A percentile compares a stretch with the other conserved stretches of the same genome.
These are phyloP conservation scores for Microtus richardsoni DNA, from an alignment of 2,113 vertebrate genomes.

Conservation along the genomic window DNA sequence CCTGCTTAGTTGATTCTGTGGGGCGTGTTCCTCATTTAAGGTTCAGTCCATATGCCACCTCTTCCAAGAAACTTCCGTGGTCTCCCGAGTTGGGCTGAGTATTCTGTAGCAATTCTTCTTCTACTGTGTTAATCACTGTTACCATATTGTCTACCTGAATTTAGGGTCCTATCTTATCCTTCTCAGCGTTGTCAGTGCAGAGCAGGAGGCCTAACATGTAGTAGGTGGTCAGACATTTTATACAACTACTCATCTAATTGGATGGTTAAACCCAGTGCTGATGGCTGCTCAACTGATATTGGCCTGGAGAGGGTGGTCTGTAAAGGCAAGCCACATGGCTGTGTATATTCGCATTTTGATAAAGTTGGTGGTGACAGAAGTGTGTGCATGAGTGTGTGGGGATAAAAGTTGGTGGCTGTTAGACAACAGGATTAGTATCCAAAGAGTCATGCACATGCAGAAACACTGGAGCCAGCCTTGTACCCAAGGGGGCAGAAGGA, in stretches of 20 bases:
- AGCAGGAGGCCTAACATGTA: conserved; percentile 16
- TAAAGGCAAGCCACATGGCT: background rate
- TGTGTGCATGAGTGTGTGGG: background rate
- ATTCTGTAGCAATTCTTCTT: background rate
- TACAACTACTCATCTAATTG: conserved; percentile 23
- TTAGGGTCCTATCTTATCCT: conserved; percentile 13
- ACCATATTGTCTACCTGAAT: conserved; percentile 30
- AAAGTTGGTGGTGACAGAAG: conserved; percentile 49
- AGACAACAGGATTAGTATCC: conserved; percentile 52
- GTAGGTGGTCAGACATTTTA: conserved; percentile 1
- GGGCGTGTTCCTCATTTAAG: background rate
- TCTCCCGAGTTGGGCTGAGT: background rate
- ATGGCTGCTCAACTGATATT: conserved; percentile 10
- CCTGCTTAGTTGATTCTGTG: too few species aligned
- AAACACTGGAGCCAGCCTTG: conserved; percentile 36
- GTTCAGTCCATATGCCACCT: conserved; percentile 5
- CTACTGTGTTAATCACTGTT: background rate
- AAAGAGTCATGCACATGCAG: conserved; percentile 12
- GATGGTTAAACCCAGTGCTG: background rate
- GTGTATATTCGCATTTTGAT: conserved; percentile 7
- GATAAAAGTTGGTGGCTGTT: background rate
- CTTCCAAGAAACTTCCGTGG: conserved; percentile 35
- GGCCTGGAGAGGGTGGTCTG: background rate
- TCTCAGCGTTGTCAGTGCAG: background rate
- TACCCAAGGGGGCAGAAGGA: background rate